Percentiles rank a stretch among this genome's conserved stretches.
These are phyloP conservation scores for Idris sp. DNA, from an alignment of 1,140 invertebrate genomes.

Conservation along the genomic window DNA sequence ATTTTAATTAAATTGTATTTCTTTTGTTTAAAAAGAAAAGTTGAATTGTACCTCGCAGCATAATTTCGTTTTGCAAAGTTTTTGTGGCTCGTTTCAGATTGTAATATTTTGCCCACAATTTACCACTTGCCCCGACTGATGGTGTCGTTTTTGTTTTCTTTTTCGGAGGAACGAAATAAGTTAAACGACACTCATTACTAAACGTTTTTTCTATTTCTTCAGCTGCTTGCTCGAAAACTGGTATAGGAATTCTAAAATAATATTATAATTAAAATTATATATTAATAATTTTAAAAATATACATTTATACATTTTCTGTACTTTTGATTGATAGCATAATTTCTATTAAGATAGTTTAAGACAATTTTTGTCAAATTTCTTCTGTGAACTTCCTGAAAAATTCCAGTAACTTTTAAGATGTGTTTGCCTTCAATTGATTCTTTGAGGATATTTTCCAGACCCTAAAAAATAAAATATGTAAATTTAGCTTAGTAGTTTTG, in stretches of 20 bases:
- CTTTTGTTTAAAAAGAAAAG: too few species aligned
- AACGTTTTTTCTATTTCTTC: conserved; percentile 50
- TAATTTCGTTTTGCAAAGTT: conserved; percentile 31
- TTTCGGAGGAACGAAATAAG: conserved; percentile 43
- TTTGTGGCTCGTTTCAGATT: conserved; percentile 44
- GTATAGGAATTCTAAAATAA: conserved; percentile 29
- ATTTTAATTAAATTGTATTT: too few species aligned
- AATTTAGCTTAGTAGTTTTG: too few species aligned
- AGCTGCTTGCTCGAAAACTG: conserved; percentile 35
- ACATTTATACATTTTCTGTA: conserved; percentile 15
- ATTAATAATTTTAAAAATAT: too few species aligned
- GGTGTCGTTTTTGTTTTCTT: conserved; percentile 46
- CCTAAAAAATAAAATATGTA: conserved; percentile 19
- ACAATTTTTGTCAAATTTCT: conserved; percentile 45
- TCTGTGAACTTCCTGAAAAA: conserved; percentile 46
- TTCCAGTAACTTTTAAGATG: conserved; percentile 44
- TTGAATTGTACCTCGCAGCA: conserved; percentile 16
- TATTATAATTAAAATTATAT: too few species aligned
- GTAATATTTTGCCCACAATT: conserved; percentile 52
- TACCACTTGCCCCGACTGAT: conserved; percentile 33
- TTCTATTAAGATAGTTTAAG: conserved; percentile 35
- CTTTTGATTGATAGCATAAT: conserved; percentile 42
- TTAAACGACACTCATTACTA: conserved; percentile 26
- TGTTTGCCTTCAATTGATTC: conserved; percentile 46
- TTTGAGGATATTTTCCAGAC: conserved; percentile 29